phyloP scores from a whole-genome alignment of 2,888 invertebrate species.

The Cephonodes hylas region DNA sequence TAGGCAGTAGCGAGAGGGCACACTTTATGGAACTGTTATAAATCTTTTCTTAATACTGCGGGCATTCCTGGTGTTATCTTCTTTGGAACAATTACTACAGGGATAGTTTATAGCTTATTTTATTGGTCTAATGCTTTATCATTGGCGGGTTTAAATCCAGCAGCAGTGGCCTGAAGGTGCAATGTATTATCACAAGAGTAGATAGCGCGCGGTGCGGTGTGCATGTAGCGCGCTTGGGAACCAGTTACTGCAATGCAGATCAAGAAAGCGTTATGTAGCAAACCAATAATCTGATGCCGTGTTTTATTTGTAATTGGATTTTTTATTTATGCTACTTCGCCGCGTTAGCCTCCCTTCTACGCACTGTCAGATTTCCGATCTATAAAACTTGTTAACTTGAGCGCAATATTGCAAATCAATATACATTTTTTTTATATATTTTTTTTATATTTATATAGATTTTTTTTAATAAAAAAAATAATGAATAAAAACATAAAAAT shows the following conservation, averaged over 20 bases:
- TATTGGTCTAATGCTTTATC: slow-evolving; percentile 7
- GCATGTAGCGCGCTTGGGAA: slow-evolving; percentile 40
- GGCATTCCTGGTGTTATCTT: not conserved
- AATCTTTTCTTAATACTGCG: not conserved
- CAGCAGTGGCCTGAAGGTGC: slow-evolving; percentile 5
- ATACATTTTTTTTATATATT: too few species aligned
- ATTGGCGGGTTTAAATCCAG: slow-evolving; percentile 5
- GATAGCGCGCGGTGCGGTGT: slow-evolving; percentile 17
- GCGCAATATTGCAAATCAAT: too few species aligned
- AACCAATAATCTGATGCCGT: slow-evolving; percentile 9
- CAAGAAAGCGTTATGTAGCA: slow-evolving; percentile 22
- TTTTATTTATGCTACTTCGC: not conserved
- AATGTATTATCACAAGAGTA: slow-evolving; percentile 2
- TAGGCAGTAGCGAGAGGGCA: slow-evolving; percentile 2
- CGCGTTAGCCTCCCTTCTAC: not conserved
- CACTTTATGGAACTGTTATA: not conserved
- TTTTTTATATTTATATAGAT: too few species aligned
- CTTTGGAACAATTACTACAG: slow-evolving; percentile 5
- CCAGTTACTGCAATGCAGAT: slow-evolving; percentile 39
- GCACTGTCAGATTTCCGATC: not conserved
- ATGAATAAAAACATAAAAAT: too few species aligned
- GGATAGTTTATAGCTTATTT: slow-evolving; percentile 7
- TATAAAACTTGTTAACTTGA: not conserved
- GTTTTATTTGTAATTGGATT: slow-evolving; percentile 3
- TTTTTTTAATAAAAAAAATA: too few species aligned